Evolutionary conservation across 2,797 vertebrate species (phyloP), one percentile per base, ranked within the genome.

Genomic region (Sphaeramia orbicularis): DNA sequence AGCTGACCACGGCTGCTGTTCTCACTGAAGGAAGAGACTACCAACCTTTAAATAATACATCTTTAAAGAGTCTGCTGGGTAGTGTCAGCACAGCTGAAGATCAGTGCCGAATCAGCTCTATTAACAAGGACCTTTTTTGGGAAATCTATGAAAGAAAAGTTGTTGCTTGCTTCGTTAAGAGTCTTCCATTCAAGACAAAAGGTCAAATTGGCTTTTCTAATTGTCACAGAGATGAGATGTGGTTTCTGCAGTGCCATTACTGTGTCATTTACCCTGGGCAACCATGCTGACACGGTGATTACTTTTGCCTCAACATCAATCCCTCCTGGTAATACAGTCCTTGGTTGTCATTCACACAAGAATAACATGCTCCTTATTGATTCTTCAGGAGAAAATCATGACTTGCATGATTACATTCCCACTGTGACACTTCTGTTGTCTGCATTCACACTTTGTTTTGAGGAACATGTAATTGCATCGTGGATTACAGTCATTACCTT

Each of bases 1-100:
- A 72, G 45, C 45, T 65, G 75, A 74, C 42, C 42, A 27, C 30
- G 45, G 67, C 50, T 66, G 67, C 55, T 27, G 48, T 21, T 74
- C 21, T 48, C 44, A 30, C 38, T 53, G 41, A 65, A 70, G 37
- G 1, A 58, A 32, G 37, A 68, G 57, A 71, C 10, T 11, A 24
- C n/a, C 24, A 51, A 18, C 40, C 62, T 60, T 59, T 47, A 47
- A 66, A 65, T 47, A 58, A 57, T 58, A 38, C 54, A 81, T 73
- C 27, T 65, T 81, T 57, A 53, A 74, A 74, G 53, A 71, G 10
- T 40, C 18, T 37, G 43, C 45, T 63, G 69, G 61, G 40, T 62
- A 3, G 14, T 61, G 49, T 73, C 70, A 55, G 53, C 51, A 21
- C 48, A 45, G 53, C 57, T 32, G 61, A 32, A 76, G 24, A 63